Base-by-base conservation (phyloP, 2,113 vertebrate genomes). In the Dendrocopos noguchii region DNA sequence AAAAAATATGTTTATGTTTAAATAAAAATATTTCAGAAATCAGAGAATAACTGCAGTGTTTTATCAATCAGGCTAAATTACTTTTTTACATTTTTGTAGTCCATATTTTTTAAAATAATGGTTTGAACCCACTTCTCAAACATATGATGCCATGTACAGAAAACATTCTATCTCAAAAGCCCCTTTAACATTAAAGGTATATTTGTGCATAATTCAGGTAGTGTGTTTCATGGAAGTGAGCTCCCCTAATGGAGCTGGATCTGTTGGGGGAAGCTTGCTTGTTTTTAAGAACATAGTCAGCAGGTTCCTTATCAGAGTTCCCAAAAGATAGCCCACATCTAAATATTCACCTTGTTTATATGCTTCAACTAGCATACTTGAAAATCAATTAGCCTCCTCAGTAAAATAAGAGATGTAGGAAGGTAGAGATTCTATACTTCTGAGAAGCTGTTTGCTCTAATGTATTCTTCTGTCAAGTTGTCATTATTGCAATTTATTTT, bases 401-500 rank as follows among this genome's bases (percentile, higher is more conserved):
- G 46, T 67, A 92, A 96, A 95, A 96, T 44, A 71, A 39, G 92
- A 95, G 15, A 84, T 4, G 4, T 36, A 75, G 27, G 56, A 88
- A 92, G 57, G 6, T 46, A 7, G 39, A 46, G 31, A 83, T 39
- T 39, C 36, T 39, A 39, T 39, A 39, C 36, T 39, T 39, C 36
- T 39, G 36, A 39, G 10, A 39, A 39, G 34, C 10, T 94, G 6
- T 66, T 75, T 78, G 10, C 9, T 64, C 31, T 88, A 86, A 90
- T 53, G 27, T 70, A 71, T 66, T 92, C 36, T 65, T 72, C 65
- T 55, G 39, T 84, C 61, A 94, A 95, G 65, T 60, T 95, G 44
- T 95, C 83, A 80, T 72, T 93, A 86, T 55, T 94, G 29, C 64
- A 84, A 9, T 46, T 94, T 34, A 60, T 88, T 96, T 96, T 95